Percentiles rank a stretch among this genome's conserved stretches.
These are phyloP conservation scores for Colletes latitarsis DNA, from an alignment of 1,140 invertebrate species.

Conservation along the genomic window DNA sequence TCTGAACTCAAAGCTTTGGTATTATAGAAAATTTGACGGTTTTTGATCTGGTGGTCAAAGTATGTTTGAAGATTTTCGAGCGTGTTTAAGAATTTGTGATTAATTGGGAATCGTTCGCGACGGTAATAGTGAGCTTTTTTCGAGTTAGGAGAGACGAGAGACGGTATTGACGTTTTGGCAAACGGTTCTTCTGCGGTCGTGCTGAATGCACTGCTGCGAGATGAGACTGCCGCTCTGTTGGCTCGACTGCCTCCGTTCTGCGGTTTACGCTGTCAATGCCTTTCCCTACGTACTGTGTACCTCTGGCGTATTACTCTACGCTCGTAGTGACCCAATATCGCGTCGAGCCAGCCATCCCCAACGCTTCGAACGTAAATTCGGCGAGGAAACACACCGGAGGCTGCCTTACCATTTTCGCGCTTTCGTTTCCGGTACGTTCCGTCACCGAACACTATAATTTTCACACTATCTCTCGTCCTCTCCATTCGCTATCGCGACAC, in stretches of 20 bases:
- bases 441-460: background rate
- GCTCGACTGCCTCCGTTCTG: slow-evolving; percentile 61
- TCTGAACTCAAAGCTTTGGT: too few species aligned
- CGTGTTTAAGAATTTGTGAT: background rate
- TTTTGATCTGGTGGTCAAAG: too few species aligned
- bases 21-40: too few species aligned
- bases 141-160: background rate
- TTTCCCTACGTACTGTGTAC: slow-evolving; percentile 50
- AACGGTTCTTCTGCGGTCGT: slow-evolving; percentile 42
- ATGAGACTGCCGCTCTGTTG: slow-evolving; percentile 46
- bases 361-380: slow-evolving; percentile 18
- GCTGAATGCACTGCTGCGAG: slow-evolving; percentile 46
- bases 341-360: slow-evolving; percentile 63
- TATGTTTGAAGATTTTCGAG: too few species aligned
- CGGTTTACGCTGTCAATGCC: slow-evolving; percentile 75
- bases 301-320: slow-evolving; percentile 51
- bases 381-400: background rate
- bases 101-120: slow-evolving; percentile 1
- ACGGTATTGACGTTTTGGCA: slow-evolving; percentile 38
- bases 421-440: background rate
- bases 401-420: background rate
- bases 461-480: background rate
- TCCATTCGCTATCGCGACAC: background rate
- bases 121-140: background rate
- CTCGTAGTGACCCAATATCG: slow-evolving; percentile 69